Conservation (phyloP, 2,113 vertebrate genomes). For the Riparia riparia region DNA sequence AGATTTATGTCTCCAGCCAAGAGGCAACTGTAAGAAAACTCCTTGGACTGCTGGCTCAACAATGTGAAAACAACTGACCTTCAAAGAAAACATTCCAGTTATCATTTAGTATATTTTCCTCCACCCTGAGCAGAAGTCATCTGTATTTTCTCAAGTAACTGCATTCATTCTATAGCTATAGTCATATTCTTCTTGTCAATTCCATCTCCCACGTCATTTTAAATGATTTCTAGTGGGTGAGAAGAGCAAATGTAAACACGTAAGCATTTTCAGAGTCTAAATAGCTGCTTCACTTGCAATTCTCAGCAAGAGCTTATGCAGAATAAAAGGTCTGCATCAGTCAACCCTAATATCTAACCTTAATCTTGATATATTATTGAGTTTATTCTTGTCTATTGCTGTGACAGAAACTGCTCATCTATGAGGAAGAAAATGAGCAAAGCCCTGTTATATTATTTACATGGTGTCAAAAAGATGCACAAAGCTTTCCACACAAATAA, state of each 20-base stretch:
- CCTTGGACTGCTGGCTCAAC: slow-evolving; percentile 3
- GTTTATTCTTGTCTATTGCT: not conserved
- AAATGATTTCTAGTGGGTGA: not conserved
- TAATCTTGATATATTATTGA: slow-evolving; percentile 28
- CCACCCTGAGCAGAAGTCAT: not conserved
- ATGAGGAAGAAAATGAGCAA: slow-evolving; percentile 4
- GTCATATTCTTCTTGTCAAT: not conserved
- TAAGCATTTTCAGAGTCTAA: slow-evolving; percentile 17
- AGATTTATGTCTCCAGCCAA: not conserved
- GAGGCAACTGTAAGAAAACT: not conserved
- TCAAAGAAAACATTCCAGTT: slow-evolving; percentile 1
- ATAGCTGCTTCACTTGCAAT: slow-evolving; percentile 7
- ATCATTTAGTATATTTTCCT: not conserved
- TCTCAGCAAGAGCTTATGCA: not conserved
- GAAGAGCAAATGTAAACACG: slow-evolving; percentile 12
- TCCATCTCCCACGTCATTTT: not conserved
- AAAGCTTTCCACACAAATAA: not conserved
- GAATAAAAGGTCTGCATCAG: slow-evolving; percentile 18
- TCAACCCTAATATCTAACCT: not conserved
- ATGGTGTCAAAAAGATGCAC: not conserved
- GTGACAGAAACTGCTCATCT: slow-evolving; percentile 1
- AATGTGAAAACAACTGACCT: not conserved
- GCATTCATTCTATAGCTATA: not conserved
- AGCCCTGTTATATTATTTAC: not conserved
- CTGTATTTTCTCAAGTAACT: not conserved